Percentiles rank a stretch among this genome's conserved stretches.
Conservation (phyloP, 2,888 invertebrate genomes). For the Tetropium fuscum region DNA sequence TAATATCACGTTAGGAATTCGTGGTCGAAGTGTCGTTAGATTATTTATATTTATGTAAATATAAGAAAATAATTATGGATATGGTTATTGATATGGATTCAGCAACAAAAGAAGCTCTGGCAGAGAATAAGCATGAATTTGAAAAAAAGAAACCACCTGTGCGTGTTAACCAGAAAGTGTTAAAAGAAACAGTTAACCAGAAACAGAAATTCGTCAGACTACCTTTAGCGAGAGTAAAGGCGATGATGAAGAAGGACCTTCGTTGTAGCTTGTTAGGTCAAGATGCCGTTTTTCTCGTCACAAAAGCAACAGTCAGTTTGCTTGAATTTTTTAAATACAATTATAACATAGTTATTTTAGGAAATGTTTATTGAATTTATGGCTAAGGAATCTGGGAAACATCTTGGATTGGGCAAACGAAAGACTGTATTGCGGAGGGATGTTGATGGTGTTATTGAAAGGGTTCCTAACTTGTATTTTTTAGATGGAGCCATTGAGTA, state of each 20-base stretch:
- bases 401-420: slow-evolving; percentile 80
- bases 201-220: slow-evolving; percentile 70
- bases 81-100: too few relatives aligned
- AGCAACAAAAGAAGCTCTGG: not conserved
- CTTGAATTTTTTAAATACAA: not conserved
- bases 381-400: slow-evolving; percentile 81
- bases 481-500: slow-evolving; percentile 85
- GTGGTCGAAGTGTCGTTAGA: too few relatives aligned
- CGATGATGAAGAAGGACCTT: slow-evolving; percentile 91
- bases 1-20: too few relatives aligned
- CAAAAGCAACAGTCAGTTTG: slow-evolving; percentile 84
- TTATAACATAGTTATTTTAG: slow-evolving; percentile 66
- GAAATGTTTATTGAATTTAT: slow-evolving; percentile 88
- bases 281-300: slow-evolving; percentile 85
- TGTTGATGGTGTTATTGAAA: slow-evolving; percentile 82
- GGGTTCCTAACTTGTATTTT: slow-evolving; percentile 84
- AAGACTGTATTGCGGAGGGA: slow-evolving; percentile 88
- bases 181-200: slow-evolving; percentile 17
- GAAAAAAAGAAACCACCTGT: too few relatives aligned
- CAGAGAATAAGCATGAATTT: slow-evolving; percentile 2
- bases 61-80: too few relatives aligned
- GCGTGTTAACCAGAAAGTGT: too few relatives aligned
- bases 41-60: too few relatives aligned
- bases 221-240: slow-evolving; percentile 83
- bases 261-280: slow-evolving; percentile 82